Evolutionary conservation across 2,113 vertebrate genomes (phyloP).

Genomic region (Dasypus novemcinctus): DNA sequence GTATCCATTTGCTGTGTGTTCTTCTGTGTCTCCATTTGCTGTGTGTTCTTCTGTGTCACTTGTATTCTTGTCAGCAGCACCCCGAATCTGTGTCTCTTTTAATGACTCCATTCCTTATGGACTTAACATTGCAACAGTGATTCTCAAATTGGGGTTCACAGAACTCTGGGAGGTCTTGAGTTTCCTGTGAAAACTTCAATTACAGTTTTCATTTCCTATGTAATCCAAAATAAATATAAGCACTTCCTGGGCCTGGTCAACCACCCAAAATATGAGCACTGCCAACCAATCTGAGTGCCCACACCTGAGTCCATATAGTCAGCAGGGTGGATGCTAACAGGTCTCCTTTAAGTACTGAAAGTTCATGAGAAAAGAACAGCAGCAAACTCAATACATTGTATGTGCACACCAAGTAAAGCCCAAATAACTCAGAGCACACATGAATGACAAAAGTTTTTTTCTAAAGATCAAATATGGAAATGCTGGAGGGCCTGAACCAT

Average conservation of each 20-base stretch:
- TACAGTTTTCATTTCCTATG: neutral
- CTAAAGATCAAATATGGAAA: neutral
- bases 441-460: neutral
- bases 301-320: neutral
- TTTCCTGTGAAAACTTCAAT: neutral
- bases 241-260: neutral
- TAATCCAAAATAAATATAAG: constrained; percentile 2
- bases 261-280: neutral
- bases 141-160: neutral
- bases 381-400: neutral
- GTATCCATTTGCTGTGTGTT: too few relatives aligned
- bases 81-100: too few relatives aligned
- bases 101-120: neutral
- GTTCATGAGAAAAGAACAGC: neutral
- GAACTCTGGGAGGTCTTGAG: neutral
- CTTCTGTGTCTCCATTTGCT: too few relatives aligned
- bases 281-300: neutral
- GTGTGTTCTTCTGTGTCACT: too few relatives aligned
- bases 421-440: neutral
- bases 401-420: neutral
- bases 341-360: neutral
- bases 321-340: neutral
- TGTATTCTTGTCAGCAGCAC: too few relatives aligned
- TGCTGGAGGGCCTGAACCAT: neutral
- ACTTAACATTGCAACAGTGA: neutral